phyloP scores from a whole-genome alignment of 2,888 invertebrate genomes.

The Hanleya hanleyi region DNA sequence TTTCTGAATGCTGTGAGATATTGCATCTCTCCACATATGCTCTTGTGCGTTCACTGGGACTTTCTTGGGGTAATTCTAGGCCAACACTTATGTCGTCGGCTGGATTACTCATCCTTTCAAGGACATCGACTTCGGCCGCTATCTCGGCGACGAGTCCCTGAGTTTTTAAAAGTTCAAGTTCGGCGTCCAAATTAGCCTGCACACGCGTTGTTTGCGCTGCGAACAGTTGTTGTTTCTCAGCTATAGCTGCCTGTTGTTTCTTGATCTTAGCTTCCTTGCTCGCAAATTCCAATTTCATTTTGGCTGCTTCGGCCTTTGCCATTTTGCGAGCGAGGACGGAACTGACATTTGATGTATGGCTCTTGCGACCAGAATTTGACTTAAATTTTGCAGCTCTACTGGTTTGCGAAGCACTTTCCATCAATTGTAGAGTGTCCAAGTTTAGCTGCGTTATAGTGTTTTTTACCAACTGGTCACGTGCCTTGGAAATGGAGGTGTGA shows the following conservation, averaged over 20 bases:
- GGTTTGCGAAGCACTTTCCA: not conserved
- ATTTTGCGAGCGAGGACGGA: not conserved
- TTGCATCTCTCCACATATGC: too few relatives aligned
- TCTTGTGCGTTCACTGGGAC: too few relatives aligned
- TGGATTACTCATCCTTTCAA: not conserved
- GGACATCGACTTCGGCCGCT: conserved; percentile 1
- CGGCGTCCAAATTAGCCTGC: not conserved
- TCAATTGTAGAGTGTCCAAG: too few relatives aligned
- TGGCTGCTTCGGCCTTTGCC: not conserved
- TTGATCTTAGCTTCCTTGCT: not conserved
- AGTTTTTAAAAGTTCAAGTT: not conserved
- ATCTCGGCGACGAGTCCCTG: not conserved
- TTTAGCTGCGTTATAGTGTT: too few relatives aligned
- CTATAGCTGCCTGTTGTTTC: not conserved
- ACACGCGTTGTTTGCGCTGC: not conserved
- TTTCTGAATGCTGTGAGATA: too few relatives aligned
- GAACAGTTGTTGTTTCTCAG: not conserved
- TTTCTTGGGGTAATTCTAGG: too few relatives aligned
- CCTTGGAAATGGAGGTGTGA: too few relatives aligned
- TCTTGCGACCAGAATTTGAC: not conserved
- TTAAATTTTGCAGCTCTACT: not conserved
- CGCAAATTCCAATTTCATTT: not conserved
- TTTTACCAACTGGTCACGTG: too few relatives aligned
- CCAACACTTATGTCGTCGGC: not conserved
- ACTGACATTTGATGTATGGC: not conserved